Base-by-base conservation (phyloP, 2,797 vertebrate genomes). In the Buphagus erythrorhynchus region DNA sequence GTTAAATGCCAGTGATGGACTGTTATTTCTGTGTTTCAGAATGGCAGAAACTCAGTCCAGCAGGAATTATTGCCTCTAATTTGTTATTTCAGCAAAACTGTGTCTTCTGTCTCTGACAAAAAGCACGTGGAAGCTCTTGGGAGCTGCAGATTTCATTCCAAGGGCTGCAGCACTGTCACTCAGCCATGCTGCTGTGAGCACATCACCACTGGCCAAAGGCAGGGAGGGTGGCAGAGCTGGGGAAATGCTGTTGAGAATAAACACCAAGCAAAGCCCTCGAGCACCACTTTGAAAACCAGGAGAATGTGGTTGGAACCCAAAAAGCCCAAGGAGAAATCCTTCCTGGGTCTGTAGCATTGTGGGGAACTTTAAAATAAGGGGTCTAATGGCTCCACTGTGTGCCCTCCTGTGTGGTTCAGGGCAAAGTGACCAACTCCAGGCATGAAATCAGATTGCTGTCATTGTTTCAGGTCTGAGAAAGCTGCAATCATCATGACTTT, bases 381-480 rank as follows among this genome's bases (percentile, higher is more conserved):
- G 3, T 63, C 49, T 76, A 5, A 24, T 11, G 46, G 63, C 35
- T 74, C 31, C 51, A 48, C 9, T 55, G 29, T 12, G 63, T 43
- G 67, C 31, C 33, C 40, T 73, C 36, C 29, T 38, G 16, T 16
- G 43, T 40, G 45, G 26, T 45, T 83, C 71, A 35, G 57, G 61
- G 59, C 54, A 72, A 86, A 68, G 75, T 26, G 35, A 62, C 59
- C 55, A 33, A 82, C 66, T 57, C 48, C 43, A 9, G 59, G 66
- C 31, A 83, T n/a, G 40, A 87, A 83, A 93, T 93, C 45, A 59
- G 62, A 40, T 74, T 51, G 62, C 74, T 86, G 68, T 25, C 36
- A 17, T 59, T 87, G 59, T 93, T 91, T 42, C 36, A 28, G 65
- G 58, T 61, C 61, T 76, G 69, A 86, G 78, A 80, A 74, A 90